Conservation (phyloP, 2,797 vertebrate species). For the Gorsachius magnificus region DNA sequence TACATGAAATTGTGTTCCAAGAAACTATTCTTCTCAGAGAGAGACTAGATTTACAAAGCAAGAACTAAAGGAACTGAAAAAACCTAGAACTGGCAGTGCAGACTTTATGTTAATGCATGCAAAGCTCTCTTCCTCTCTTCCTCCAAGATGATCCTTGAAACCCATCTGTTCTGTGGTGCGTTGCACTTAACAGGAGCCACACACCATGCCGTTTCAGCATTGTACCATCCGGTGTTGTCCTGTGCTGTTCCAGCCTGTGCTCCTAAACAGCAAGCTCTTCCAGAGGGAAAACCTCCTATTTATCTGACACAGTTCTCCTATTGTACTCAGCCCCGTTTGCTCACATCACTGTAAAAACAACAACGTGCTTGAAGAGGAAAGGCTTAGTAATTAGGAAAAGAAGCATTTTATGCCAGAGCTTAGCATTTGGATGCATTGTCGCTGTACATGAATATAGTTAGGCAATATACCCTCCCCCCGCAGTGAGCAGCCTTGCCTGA, state of each 20-base stretch:
- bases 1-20: neutral
- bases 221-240: neutral
- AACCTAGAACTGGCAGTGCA: neutral
- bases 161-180: slow-evolving; percentile 9
- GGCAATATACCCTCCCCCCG: neutral
- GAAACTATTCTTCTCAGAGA: neutral
- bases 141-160: neutral
- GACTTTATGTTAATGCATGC: neutral
- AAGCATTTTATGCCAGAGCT: neutral
- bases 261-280: neutral
- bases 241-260: neutral
- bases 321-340: neutral
- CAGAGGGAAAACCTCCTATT: neutral
- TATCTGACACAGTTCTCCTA: neutral
- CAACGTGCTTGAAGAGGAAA: neutral
- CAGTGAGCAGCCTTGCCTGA: accelerated
- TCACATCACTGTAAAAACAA: neutral
- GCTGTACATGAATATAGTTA: neutral
- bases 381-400: neutral
- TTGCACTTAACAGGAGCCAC: neutral
- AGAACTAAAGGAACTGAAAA: neutral
- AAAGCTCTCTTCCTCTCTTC: neutral
- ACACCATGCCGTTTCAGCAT: neutral
- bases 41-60: neutral
- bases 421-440: neutral